Evolutionary conservation across 1,140 invertebrate genomes (phyloP), one percentile per base, ranked within the genome.

Genomic region (Cydia splendana): DNA sequence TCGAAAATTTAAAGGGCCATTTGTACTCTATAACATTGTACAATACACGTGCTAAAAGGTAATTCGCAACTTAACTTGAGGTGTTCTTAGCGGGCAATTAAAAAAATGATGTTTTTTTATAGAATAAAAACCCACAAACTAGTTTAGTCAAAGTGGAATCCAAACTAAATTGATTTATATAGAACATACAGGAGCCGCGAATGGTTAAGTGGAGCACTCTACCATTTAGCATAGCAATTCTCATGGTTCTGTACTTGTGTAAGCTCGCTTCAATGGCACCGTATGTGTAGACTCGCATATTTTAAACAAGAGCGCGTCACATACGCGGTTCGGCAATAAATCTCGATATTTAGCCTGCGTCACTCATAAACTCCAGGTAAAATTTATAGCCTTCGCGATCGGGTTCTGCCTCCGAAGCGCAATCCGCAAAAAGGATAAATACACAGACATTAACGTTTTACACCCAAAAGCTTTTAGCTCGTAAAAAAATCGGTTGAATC

Each of bases 401-500:
- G 77, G n/a, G 67, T 77, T 77, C 75, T 80, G 48, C 10, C 76
- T 28, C 80, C 76, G 80, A 79, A 77, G 78, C 71, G 81, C 78
- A 85, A 84, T 82, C 81, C 82, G 79, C 80, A 85, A 81, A 83
- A 83, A 84, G 78, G 80, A 83, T 84, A 71, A 71, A 71, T 71
- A 85, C 81, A 87, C 77, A 80, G 76, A 84, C 84, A 87, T 89
- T 89, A 88, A 86, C 81, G 83, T 86, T 87, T 88, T 87, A 89
- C 84, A 87, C 77, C 88, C 81, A 85, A 89, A 89, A 87, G 88
- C 88, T 89, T 88, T 89, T 83, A 89, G 77, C 81, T 82, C 80
- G 82, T 85, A 85, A 86, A 89, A 87, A 88, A 85, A 82, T 83
- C 77, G 34, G 67, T 38, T 38, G 67, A 71, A 71, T 45, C 67